These are phyloP conservation scores for Calephelis virginiensis DNA, from an alignment of 1,140 invertebrate species.

Conservation along the genomic window DNA sequence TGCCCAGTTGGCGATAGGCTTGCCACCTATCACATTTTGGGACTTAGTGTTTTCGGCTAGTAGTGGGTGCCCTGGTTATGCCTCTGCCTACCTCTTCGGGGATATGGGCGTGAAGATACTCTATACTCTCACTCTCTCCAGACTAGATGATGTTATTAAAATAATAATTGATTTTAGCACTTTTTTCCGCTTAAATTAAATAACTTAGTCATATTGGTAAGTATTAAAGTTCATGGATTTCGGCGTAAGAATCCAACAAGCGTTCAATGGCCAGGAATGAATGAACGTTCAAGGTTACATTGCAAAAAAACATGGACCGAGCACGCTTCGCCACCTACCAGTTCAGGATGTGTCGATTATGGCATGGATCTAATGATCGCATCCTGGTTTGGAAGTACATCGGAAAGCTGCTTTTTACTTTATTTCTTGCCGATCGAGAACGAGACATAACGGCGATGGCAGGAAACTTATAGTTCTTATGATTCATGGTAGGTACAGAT, in stretches of 20 bases:
- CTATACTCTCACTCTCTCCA: no score
- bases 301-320: constrained; percentile 37
- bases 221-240: no score
- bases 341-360: constrained; percentile 73
- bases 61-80: no score
- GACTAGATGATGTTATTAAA: no score
- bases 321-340: constrained; percentile 70
- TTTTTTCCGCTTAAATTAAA: no score
- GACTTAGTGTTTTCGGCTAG: no score
- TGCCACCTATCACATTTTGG: no score
- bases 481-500: constrained; percentile 39
- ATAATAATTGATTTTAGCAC: no score
- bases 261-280: constrained; percentile 43
- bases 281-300: constrained; percentile 51
- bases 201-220: no score
- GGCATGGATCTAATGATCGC: constrained; percentile 71
- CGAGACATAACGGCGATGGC: constrained; percentile 68
- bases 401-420: constrained; percentile 58
- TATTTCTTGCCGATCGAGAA: constrained; percentile 60
- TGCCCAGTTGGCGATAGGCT: no score
- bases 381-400: constrained; percentile 58
- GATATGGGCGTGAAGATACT: no score
- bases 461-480: constrained; percentile 55
- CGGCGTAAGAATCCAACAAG: background rate
- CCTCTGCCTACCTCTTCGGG: no score